Evolutionary conservation across 2,113 vertebrate species (phyloP), one percentile per base, ranked within the genome.

Genomic region (Odocoileus virginianus): DNA sequence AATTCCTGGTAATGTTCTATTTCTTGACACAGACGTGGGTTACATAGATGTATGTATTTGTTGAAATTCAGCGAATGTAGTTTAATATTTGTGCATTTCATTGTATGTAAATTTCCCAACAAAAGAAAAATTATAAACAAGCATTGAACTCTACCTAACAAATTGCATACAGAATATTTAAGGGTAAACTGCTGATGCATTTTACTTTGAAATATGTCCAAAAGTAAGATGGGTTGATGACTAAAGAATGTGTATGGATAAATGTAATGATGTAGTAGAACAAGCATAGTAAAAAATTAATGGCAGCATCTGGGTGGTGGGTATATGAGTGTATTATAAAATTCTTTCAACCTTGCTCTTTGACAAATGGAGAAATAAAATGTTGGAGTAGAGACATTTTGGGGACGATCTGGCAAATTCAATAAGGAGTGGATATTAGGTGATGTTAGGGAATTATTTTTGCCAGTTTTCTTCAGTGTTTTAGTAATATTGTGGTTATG

Each of bases 151-250:
- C 43, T 81, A 79, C 9, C 36, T 82, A 74, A 60, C 79, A 40
- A 82, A 78, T 40, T 47, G 1, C 23, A 45, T 33, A 52, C 7
- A 84, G 76, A 84, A 78, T 79, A 81, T 60, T 85, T 84, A 94
- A 54, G 27, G 16, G 43, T 79, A 94, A 96, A 86, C 36, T 89
- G 45, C 23, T 57, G 16, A 81, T 86, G 47, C 6, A 89, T 30
- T 92, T 89, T 78, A 47, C 54, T 82, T 97, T 64, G 43, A 95
- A 92, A 89, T 82, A 43, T 36, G 17, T 84, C 7, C 94, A 86
- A 84, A 95, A 95, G 19, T 93, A 85, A 89, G 33, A 33, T 57
- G 33, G 16, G 14, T 58, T 76, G 45, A 55, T 85, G 28, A 25
- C 30, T 67, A 84, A 91, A 45, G 40, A 94, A 54, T 71, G 30